phyloP scores from a whole-genome alignment of 2,888 invertebrate species.

The Drosophila fungiperda region DNA sequence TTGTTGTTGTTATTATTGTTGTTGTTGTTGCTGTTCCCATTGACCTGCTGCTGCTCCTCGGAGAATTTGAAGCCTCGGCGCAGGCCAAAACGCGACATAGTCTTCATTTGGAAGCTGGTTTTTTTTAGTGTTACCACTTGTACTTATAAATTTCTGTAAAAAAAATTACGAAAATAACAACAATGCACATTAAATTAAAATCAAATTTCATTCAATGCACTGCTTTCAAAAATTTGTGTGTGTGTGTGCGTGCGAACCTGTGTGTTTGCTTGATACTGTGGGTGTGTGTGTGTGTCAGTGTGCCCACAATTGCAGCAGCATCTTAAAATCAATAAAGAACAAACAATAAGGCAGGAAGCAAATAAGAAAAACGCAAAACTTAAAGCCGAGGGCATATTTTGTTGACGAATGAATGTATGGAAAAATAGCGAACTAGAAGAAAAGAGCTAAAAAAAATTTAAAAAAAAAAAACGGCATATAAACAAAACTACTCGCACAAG shows the following conservation, averaged over 20 bases:
- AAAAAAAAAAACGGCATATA: slow-evolving; percentile 35
- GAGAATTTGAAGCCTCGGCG: slow-evolving; percentile 80
- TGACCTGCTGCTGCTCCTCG: slow-evolving; percentile 75
- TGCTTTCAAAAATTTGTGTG: slow-evolving; percentile 27
- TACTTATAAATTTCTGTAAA: slow-evolving; percentile 18
- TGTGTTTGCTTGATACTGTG: slow-evolving; percentile 18
- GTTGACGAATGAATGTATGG: slow-evolving; percentile 68
- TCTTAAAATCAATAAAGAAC: slow-evolving; percentile 58
- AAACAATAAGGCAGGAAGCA: slow-evolving; percentile 45
- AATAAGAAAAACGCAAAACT: slow-evolving; percentile 32
- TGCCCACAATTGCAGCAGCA: slow-evolving; percentile 60
- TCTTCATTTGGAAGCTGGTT: slow-evolving; percentile 66
- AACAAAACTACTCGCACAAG: slow-evolving; percentile 61
- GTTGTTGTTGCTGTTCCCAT: slow-evolving; percentile 54
- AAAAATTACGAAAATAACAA: background rate
- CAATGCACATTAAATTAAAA: slow-evolving; percentile 19
- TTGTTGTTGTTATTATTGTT: slow-evolving; percentile 34
- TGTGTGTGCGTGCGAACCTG: slow-evolving; percentile 23
- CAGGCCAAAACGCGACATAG: slow-evolving; percentile 82
- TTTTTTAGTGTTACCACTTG: slow-evolving; percentile 42
- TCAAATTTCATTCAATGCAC: slow-evolving; percentile 31
- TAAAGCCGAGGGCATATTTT: slow-evolving; percentile 51
- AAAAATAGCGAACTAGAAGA: slow-evolving; percentile 39
- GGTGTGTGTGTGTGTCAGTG: slow-evolving; percentile 40
- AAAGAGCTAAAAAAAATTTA: slow-evolving; percentile 14